These are phyloP conservation scores for Gambusia yucatana DNA, from an alignment of 2,797 vertebrate genomes.

Conservation along the genomic window DNA sequence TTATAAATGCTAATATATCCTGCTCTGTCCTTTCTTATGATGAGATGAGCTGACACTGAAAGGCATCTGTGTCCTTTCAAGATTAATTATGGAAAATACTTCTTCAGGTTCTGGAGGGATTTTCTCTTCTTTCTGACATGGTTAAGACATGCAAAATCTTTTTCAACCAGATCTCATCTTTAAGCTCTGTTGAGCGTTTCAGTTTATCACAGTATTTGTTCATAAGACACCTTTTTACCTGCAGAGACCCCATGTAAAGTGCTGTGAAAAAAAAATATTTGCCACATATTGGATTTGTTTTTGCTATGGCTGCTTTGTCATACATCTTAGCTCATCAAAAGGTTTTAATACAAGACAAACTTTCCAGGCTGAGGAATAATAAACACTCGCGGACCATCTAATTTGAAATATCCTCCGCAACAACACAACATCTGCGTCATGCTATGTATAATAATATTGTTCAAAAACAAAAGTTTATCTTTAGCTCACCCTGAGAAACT, in stretches of 20 bases:
- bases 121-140: not conserved
- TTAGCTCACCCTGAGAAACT: too few species aligned
- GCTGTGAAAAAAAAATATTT: not conserved
- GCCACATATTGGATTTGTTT: not conserved
- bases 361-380: not conserved
- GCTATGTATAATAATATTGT: too few species aligned
- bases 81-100: constrained; percentile 62
- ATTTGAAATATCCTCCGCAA: too few species aligned
- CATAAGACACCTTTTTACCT: not conserved
- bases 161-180: constrained; percentile 14
- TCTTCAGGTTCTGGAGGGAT: not conserved
- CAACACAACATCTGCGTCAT: too few species aligned
- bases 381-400: too few species aligned
- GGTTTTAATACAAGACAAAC: not conserved
- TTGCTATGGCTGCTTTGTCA: not conserved
- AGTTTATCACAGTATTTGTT: not conserved
- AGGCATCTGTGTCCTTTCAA: constrained; percentile 63
- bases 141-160: constrained; percentile 1
- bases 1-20: constrained; percentile 79
- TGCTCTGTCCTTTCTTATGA: constrained; percentile 65
- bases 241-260: not conserved
- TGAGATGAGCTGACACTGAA: constrained; percentile 53
- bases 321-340: not conserved
- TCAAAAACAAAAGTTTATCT: too few species aligned
- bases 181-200: constrained; percentile 14